Evolutionary conservation across 2,888 invertebrate species (phyloP), one percentile per base, ranked within the genome.

Genomic region (Acanthosepion pharaonis): DNA sequence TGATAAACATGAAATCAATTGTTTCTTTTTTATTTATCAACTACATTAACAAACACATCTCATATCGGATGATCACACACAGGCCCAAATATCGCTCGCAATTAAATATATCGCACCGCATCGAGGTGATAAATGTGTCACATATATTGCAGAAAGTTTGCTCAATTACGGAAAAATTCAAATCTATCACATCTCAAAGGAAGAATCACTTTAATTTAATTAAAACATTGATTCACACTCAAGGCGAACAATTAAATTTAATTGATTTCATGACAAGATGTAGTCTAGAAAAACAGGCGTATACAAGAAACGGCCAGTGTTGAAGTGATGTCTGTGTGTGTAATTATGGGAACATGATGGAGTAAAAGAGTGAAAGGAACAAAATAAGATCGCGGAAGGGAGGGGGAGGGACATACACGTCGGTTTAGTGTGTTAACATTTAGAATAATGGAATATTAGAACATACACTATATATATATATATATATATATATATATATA

Each of bases 21-120:
- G 78, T 78, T 78, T 78, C n/a, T 78, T 78, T 78, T 78, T 78
- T 78, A 78, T n/a, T 78, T 78, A 78, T 78, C 78, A 78, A 78
- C 78, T 78, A 15, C n/a, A n/a, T 78, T 78, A n/a, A n/a, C 78
- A 78, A 78, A 78, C 78, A 78, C 78, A n/a, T 9, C 78, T 33
- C n/a, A 5, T 78, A 78, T 78, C 78, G 11, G 9, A 33, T 23
- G 78, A 78, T n/a, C n/a, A 4, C 78, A n/a, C n/a, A 78, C 78
- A 15, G n/a, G n/a, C n/a, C 78, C 4, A 18, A 15, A n/a, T 78
- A 78, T 78, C 5, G 59, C n/a, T n/a, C n/a, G 15, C 78, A n/a
- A n/a, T 78, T n/a, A 9, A n/a, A 78, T 78, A 78, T 78, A 78
- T 33, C n/a, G 78, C 78, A 18, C 18, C 33, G 23, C 15, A 33